Conservation (phyloP, 2,113 vertebrate genomes). For the Coracopsis vasa region DNA sequence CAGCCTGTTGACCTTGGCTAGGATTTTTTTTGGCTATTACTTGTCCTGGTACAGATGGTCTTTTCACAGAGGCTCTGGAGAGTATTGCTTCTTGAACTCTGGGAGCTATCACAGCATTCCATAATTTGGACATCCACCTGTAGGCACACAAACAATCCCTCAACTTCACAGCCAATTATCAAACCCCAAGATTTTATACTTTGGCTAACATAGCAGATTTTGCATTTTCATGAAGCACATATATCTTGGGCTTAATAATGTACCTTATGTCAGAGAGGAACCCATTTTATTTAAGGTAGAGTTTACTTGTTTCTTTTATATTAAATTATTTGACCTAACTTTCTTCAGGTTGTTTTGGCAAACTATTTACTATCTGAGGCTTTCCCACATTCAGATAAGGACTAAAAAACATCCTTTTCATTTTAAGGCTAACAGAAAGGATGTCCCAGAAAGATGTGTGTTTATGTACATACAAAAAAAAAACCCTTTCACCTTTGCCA, state of each 20-base stretch:
- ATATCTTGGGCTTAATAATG: not conserved
- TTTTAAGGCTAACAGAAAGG: not conserved
- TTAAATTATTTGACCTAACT: not conserved
- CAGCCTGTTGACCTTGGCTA: conserved; percentile 89
- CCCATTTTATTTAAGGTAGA: not conserved
- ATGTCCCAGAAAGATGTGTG: not conserved
- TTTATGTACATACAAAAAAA: not conserved
- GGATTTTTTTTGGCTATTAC: conserved; percentile 74
- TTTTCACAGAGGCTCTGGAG: conserved; percentile 84
- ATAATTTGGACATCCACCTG: conserved; percentile 93
- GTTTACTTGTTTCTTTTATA: not conserved
- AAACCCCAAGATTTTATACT: not conserved
- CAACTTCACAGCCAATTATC: not conserved
- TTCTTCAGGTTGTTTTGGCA: not conserved
- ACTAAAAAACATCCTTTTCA: not conserved
- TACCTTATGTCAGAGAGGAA: not conserved
- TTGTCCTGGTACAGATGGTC: conserved; percentile 66
- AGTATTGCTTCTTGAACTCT: conserved; percentile 91
- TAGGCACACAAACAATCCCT: not conserved
- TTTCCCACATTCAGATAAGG: not conserved
- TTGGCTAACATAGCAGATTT: not conserved
- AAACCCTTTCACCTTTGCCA: not conserved
- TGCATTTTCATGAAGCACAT: not conserved
- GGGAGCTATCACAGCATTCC: conserved; percentile 91
- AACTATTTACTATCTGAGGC: not conserved